These are phyloP conservation scores for Hylyphantes graminicola DNA, from an alignment of 1,140 invertebrate genomes.

Conservation along the genomic window DNA sequence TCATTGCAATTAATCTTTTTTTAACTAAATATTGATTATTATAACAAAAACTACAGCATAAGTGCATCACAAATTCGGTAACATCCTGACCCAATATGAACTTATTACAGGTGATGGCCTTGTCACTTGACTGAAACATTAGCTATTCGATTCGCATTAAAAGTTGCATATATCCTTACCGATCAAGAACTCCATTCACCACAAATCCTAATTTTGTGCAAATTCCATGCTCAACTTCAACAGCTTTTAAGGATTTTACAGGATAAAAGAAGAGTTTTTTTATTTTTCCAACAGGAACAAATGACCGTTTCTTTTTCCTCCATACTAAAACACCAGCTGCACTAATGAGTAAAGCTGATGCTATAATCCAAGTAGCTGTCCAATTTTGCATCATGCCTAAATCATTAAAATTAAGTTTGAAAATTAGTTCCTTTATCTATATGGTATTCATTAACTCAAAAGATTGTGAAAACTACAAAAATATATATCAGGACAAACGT, in stretches of 20 bases:
- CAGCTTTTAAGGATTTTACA: slow-evolving; percentile 9
- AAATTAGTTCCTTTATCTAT: no score
- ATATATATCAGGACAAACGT: no score
- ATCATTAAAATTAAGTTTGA: no score
- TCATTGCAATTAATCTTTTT: no score
- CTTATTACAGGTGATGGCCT: no score
- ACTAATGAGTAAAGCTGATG: background rate
- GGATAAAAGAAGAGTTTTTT: slow-evolving; percentile 18
- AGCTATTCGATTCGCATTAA: background rate
- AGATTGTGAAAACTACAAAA: no score
- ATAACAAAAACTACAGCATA: no score
- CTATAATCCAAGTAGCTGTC: background rate
- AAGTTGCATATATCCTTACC: background rate
- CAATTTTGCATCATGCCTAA: slow-evolving; percentile 8
- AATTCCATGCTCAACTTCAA: background rate
- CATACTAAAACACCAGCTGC: slow-evolving; percentile 2
- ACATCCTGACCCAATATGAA: no score
- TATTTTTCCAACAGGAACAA: slow-evolving; percentile 19
- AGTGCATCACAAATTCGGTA: no score
- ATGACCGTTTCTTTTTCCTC: slow-evolving; percentile 11
- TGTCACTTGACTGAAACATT: background rate
- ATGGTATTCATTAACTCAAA: no score
- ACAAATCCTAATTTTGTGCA: slow-evolving; percentile 35
- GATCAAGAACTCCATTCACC: slow-evolving; percentile 20
- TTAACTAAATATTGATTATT: no score